Conservation (phyloP, 2,888 invertebrate genomes). For the Octonoba sinensis region DNA sequence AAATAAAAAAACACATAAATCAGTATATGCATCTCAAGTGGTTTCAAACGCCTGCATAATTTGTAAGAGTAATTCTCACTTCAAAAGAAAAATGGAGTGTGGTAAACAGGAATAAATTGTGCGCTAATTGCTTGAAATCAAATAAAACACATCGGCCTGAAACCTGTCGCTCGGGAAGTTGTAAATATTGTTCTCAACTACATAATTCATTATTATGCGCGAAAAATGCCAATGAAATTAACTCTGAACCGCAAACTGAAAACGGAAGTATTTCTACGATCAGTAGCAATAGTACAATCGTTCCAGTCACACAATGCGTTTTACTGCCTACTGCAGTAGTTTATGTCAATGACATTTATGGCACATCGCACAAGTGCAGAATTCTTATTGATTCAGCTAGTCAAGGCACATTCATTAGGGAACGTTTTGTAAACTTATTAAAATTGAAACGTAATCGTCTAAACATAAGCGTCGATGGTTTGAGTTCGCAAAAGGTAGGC, state of each 20-base stretch:
- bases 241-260: background rate
- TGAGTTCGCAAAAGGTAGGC: background rate
- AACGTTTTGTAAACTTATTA: constrained; percentile 3
- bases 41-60: background rate
- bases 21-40: too few relatives aligned
- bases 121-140: background rate
- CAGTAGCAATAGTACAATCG: background rate
- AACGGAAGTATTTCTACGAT: background rate
- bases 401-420: constrained; percentile 15
- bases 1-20: background rate
- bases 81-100: background rate
- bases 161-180: background rate
- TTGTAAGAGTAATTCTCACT: background rate
- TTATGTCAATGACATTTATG: background rate
- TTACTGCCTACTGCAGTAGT: background rate
- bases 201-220: background rate
- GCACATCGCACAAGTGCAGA: background rate
- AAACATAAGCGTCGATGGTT: background rate
- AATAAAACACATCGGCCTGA: background rate
- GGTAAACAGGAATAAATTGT: background rate
- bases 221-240: background rate
- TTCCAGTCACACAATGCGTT: background rate
- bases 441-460: background rate
- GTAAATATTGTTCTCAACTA: background rate
- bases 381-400: background rate